phyloP scores from a whole-genome alignment of 2,888 invertebrate species.

The Dorcus parallelipipedus region DNA sequence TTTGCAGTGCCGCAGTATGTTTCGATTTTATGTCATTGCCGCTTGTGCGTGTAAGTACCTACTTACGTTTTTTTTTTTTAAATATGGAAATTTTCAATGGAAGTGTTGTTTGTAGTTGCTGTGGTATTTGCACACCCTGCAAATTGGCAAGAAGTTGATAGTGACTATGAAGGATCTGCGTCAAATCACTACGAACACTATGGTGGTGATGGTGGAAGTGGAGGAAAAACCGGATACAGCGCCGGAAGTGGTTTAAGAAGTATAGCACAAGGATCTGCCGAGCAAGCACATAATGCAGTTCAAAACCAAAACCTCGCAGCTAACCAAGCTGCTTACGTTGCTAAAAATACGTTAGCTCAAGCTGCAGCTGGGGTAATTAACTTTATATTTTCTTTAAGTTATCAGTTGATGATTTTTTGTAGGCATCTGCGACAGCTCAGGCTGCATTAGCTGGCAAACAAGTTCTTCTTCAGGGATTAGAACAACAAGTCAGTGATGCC shows the following conservation, averaged over 20 bases:
- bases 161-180: constrained; percentile 9
- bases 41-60: constrained; percentile 13
- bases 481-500: constrained; percentile 72
- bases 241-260: constrained; percentile 68
- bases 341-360: constrained; percentile 74
- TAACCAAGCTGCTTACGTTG: constrained; percentile 74
- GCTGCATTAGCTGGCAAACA: constrained; percentile 66
- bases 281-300: constrained; percentile 70
- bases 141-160: constrained; percentile 7
- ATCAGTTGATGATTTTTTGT: neutral
- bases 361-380: constrained; percentile 57
- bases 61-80: neutral
- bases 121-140: constrained; percentile 6
- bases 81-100: neutral
- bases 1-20: constrained; percentile 11
- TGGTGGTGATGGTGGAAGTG: constrained; percentile 24
- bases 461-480: constrained; percentile 54
- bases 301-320: constrained; percentile 73
- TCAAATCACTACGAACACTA: constrained; percentile 21
- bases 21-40: constrained; percentile 12
- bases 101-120: constrained; percentile 3
- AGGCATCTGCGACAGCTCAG: neutral
- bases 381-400: neutral
- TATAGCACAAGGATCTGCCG: constrained; percentile 70
- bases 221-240: constrained; percentile 58